Evolutionary conservation across 2,888 invertebrate genomes (phyloP).

Genomic region (Lasioglossum leucozonium): DNA sequence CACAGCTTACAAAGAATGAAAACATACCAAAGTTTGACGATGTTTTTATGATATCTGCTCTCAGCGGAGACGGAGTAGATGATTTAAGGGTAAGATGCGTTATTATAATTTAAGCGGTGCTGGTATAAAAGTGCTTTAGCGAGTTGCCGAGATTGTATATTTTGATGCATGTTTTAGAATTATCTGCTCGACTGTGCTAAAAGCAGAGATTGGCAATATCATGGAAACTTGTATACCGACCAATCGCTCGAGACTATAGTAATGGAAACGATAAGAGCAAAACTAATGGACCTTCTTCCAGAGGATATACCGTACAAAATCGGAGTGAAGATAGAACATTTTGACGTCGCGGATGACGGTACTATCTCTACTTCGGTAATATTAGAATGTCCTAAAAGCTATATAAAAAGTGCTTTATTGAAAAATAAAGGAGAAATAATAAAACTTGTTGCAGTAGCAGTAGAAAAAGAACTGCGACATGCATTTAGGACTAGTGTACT

Average conservation of each 20-base stretch:
- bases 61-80: conserved; percentile 90
- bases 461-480: conserved; percentile 76
- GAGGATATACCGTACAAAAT: conserved; percentile 95
- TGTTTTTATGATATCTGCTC: conserved; percentile 96
- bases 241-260: conserved; percentile 90
- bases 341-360: conserved; percentile 87
- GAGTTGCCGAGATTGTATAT: neutral
- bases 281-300: conserved; percentile 92
- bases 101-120: neutral
- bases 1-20: conserved; percentile 87
- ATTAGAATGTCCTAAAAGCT: conserved; percentile 88
- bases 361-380: conserved; percentile 86
- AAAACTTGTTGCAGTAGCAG: conserved; percentile 86
- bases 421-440: conserved; percentile 89
- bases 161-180: conserved; percentile 84
- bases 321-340: conserved; percentile 88
- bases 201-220: conserved; percentile 89
- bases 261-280: conserved; percentile 91
- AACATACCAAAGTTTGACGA: conserved; percentile 93
- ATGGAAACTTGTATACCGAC: conserved; percentile 90
- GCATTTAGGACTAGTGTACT: conserved; percentile 75
- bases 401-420: conserved; percentile 89
- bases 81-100: conserved; percentile 88
- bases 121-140: neutral
- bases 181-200: conserved; percentile 90